Evolutionary conservation across 2,113 vertebrate genomes (phyloP).

Genomic region (Genyomyrus donnyi): DNA sequence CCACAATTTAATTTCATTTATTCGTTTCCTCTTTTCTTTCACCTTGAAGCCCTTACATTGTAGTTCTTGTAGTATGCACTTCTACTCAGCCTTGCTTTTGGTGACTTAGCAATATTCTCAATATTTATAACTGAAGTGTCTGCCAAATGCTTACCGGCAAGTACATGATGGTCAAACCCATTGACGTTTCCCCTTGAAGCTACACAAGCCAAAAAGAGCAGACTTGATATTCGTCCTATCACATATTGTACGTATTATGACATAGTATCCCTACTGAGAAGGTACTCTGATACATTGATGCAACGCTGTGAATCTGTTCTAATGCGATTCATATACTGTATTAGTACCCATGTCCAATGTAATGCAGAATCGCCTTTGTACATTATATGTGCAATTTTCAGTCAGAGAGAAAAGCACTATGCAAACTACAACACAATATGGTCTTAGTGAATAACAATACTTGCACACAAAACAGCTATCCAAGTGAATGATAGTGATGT

Average conservation of each 20-base stretch:
- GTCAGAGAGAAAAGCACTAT: not conserved
- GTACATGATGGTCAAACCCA: not conserved
- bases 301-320: not conserved
- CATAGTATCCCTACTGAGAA: not conserved
- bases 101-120: not conserved
- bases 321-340: not conserved
- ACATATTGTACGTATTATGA: not conserved
- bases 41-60: not conserved
- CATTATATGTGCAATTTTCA: too few species aligned
- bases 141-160: not conserved
- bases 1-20: not conserved
- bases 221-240: not conserved
- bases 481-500: not conserved
- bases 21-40: not conserved
- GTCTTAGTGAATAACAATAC: not conserved
- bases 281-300: not conserved
- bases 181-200: not conserved
- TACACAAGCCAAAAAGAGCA: not conserved
- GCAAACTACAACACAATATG: not conserved
- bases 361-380: not conserved
- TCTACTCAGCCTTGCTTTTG: not conserved
- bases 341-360: not conserved
- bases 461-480: not conserved
- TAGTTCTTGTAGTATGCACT: not conserved
- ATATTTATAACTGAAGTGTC: not conserved